Evolutionary conservation across 1,140 invertebrate species (phyloP), one percentile per base, ranked within the genome.

Genomic region (Cotesia vestalis): DNA sequence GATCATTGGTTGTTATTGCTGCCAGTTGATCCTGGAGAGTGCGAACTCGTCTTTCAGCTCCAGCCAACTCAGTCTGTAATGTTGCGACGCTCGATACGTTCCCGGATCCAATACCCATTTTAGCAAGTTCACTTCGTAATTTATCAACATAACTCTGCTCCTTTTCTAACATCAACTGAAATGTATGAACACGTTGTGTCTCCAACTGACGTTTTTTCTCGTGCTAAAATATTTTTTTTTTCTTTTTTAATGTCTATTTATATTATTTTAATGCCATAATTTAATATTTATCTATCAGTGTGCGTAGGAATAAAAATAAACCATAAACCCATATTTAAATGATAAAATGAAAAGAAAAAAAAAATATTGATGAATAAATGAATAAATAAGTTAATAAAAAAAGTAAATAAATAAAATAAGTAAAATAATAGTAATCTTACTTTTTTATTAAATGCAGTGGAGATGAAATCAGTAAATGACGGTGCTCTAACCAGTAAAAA

Each of bases 161-260:
- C 77, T 94, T 90, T 76, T 95, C 93, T 77, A 95, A 84, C 93
- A 95, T 95, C 72, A 93, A 88, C 73, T 92, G 90, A 69, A 95
- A 89, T 8, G 94, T 95, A 76, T 91, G 88, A 12, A 92, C 90
- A 77, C 93, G 91, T 69, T 93, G 90, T 57, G 90, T 90, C 79
- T 94, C 91, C 76, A 94, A 82, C 83, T 95, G 92, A 8, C 91
- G 89, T 66, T 92, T 91, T 78, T 94, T 94, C 77, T 93, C 92
- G 71, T 91, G 89, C 93, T 95, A 83, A 88, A 85, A 40, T 81
- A 40, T 75, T 14, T 35, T 67, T 67, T 67, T n/a, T 6, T 11
- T 46, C 40, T 46, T 46, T 46, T 46, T 46, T 8, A 40, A 46
- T 46, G 11, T 61, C 27, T 35, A 61, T 20, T 60, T 11, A 61